Conservation (phyloP, 1,140 invertebrate species). For the Heliconius nattereri region DNA sequence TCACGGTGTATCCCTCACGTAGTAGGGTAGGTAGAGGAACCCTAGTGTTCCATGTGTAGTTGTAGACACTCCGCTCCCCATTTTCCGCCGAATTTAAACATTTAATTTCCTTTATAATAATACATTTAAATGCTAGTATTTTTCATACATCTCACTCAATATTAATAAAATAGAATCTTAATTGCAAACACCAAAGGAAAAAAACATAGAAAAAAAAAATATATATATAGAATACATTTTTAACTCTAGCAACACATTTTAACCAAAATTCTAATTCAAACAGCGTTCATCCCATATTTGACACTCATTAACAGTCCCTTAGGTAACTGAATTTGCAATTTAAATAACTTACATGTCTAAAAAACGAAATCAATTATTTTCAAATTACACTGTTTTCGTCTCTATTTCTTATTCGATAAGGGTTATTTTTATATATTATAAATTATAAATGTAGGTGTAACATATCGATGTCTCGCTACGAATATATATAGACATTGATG, state of each 20-base stretch:
- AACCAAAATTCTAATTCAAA: constrained; percentile 1
- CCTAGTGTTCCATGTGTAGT: too few species aligned
- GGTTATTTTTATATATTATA: background rate
- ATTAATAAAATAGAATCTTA: too few species aligned
- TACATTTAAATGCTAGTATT: too few species aligned
- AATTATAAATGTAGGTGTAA: background rate
- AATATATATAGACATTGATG: constrained; percentile 9
- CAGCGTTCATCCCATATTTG: constrained; percentile 39
- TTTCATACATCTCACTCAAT: too few species aligned
- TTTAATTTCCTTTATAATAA: too few species aligned
- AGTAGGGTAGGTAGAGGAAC: too few species aligned
- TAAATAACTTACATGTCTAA: constrained; percentile 47
- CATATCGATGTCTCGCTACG: constrained; percentile 9
- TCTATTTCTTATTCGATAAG: background rate
- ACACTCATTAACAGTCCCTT: constrained; percentile 48
- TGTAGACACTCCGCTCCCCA: too few species aligned
- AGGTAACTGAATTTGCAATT: constrained; percentile 60
- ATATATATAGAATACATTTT: background rate
- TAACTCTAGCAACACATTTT: background rate
- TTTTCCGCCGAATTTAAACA: too few species aligned
- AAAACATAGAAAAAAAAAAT: too few species aligned
- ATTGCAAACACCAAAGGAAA: too few species aligned
- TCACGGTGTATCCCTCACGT: too few species aligned
- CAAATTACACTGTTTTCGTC: background rate
- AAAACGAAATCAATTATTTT: constrained; percentile 12